Conservation (phyloP, 2,113 vertebrate species). For the Plestiodon gilberti region DNA sequence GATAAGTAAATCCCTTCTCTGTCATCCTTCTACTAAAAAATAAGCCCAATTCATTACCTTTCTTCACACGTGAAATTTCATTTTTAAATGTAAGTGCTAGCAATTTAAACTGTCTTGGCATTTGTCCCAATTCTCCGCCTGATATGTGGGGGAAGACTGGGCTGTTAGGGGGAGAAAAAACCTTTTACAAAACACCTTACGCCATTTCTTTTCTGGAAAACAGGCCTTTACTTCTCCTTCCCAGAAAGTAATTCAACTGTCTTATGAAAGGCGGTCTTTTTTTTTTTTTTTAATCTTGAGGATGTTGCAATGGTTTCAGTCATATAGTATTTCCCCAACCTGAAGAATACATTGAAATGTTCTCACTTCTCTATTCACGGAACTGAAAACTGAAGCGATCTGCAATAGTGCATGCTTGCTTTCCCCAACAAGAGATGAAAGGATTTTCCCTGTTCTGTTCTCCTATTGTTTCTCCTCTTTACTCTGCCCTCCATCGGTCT, state of each 20-base stretch:
- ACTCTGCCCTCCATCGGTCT: too few species aligned
- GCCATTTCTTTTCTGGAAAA: neutral
- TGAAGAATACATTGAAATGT: neutral
- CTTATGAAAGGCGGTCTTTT: neutral
- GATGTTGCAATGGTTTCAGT: neutral
- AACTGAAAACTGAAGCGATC: neutral
- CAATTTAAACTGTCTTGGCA: neutral
- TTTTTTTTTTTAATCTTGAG: neutral
- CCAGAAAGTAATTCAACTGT: neutral
- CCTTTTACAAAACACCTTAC: neutral
- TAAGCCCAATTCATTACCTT: neutral
- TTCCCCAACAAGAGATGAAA: too few species aligned
- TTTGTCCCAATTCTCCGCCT: neutral
- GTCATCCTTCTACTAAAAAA: too few species aligned
- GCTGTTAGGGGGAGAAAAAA: neutral
- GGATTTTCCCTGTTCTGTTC: too few species aligned
- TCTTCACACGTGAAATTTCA: neutral
- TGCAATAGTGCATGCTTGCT: too few species aligned
- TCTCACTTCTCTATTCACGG: constrained; percentile 6
- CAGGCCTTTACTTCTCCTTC: neutral
- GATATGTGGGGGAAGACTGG: neutral
- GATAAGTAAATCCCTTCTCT: neutral
- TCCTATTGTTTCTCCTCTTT: too few species aligned
- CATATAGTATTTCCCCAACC: neutral
- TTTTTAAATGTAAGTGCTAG: neutral